These are phyloP conservation scores for Climacteris rufus DNA, from an alignment of 2,113 vertebrate species.

Conservation along the genomic window DNA sequence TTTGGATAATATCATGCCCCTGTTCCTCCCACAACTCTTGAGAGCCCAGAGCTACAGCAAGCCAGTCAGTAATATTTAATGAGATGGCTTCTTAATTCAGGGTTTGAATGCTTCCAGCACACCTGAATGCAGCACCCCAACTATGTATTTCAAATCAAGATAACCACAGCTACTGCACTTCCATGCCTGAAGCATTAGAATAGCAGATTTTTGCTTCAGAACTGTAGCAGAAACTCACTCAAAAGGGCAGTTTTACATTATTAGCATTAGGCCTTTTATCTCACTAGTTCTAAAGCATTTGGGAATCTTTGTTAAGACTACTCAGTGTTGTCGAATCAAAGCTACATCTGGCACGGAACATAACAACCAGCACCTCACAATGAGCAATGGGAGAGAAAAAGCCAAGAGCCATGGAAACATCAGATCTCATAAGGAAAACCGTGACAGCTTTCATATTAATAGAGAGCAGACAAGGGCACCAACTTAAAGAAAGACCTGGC, in stretches of 20 bases:
- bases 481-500: background rate
- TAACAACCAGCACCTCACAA: background rate
- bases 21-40: background rate
- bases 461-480: background rate
- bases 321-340: background rate
- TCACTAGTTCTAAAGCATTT: constrained; percentile 29
- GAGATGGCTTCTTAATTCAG: background rate
- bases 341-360: constrained; percentile 29
- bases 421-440: constrained; percentile 17
- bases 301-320: constrained; percentile 3
- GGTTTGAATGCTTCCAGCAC: background rate
- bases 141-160: background rate
- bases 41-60: background rate
- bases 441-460: constrained; percentile 4
- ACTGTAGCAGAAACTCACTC: background rate
- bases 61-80: background rate
- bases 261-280: constrained; percentile 32
- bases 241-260: constrained; percentile 26
- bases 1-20: background rate
- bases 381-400: constrained; percentile 11
- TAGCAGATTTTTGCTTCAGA: constrained; percentile 1
- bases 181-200: background rate
- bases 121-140: background rate
- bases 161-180: background rate
- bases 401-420: constrained; percentile 13